phyloP scores from a whole-genome alignment of 2,797 vertebrate genomes.

The Anomalospiza imberbis region DNA sequence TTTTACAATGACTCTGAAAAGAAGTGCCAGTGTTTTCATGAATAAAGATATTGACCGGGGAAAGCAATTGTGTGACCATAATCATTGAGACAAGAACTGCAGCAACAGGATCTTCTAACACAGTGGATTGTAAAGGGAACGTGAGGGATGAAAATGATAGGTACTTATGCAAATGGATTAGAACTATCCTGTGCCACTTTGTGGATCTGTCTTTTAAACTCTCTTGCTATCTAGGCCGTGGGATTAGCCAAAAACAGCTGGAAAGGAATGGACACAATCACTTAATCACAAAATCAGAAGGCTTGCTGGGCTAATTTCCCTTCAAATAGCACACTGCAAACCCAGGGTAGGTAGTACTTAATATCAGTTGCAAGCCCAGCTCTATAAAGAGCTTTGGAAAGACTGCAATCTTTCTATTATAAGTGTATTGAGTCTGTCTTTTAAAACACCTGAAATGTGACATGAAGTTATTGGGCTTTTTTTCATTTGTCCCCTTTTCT shows the following conservation, averaged over 20 bases:
- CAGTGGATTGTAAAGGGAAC: not conserved
- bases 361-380: not conserved
- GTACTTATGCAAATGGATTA: slow-evolving; percentile 32
- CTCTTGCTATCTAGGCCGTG: slow-evolving; percentile 24
- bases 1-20: not conserved
- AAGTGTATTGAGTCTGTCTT: not conserved
- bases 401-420: not conserved
- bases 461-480: not conserved
- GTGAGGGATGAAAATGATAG: slow-evolving; percentile 15
- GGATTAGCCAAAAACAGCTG: slow-evolving; percentile 50
- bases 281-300: slow-evolving; percentile 21
- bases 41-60: slow-evolving; percentile 61
- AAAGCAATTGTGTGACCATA: slow-evolving; percentile 44
- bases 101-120: not conserved
- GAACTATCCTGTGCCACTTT: slow-evolving; percentile 26
- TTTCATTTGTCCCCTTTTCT: not conserved
- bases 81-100: slow-evolving; percentile 37
- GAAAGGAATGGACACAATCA: not conserved
- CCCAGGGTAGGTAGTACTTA: not conserved
- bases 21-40: slow-evolving; percentile 41
- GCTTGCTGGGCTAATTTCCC: slow-evolving; percentile 10
- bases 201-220: slow-evolving; percentile 11
- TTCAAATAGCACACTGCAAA: not conserved
- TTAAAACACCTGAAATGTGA: not conserved
- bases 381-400: not conserved